Percentiles rank a stretch among this genome's conserved stretches.
These are phyloP conservation scores for Didymodactylos carnosus DNA, from an alignment of 2,888 invertebrate genomes.

Conservation along the genomic window DNA sequence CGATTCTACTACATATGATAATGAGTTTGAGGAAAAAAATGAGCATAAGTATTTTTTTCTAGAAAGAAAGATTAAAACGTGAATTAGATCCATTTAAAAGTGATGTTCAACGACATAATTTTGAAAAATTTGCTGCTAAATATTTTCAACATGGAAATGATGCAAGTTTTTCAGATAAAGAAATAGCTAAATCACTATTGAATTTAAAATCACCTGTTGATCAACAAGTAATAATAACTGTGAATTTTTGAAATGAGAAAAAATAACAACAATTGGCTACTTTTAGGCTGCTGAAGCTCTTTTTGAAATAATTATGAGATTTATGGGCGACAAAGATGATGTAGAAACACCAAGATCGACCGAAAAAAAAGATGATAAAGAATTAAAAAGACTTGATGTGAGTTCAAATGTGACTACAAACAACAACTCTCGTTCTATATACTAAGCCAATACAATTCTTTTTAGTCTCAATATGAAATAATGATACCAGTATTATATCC, in stretches of 20 bases:
- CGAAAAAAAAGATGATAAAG: neutral
- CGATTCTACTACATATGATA: neutral
- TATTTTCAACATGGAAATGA: constrained; percentile 82
- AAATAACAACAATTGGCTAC: too few species aligned
- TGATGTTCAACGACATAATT: constrained; percentile 82
- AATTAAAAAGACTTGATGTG: neutral
- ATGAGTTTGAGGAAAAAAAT: neutral
- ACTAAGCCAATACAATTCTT: too few species aligned
- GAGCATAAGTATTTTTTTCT: too few species aligned
- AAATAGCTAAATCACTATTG: constrained; percentile 73
- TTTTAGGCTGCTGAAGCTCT: neutral
- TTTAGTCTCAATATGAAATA: neutral
- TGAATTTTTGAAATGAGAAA: too few species aligned
- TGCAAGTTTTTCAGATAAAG: constrained; percentile 78
- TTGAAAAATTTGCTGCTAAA: constrained; percentile 94
- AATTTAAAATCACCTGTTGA: constrained; percentile 82
- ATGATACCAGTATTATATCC: neutral
- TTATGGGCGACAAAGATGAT: neutral
- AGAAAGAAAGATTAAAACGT: neutral
- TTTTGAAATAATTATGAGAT: neutral
- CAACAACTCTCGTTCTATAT: too few species aligned
- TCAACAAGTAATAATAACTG: constrained; percentile 44
- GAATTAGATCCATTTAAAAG: neutral
- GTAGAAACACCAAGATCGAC: neutral
- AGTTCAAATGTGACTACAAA: neutral